Conservation (phyloP, 2,797 vertebrate genomes). For the Melanogrammus aeglefinus region DNA sequence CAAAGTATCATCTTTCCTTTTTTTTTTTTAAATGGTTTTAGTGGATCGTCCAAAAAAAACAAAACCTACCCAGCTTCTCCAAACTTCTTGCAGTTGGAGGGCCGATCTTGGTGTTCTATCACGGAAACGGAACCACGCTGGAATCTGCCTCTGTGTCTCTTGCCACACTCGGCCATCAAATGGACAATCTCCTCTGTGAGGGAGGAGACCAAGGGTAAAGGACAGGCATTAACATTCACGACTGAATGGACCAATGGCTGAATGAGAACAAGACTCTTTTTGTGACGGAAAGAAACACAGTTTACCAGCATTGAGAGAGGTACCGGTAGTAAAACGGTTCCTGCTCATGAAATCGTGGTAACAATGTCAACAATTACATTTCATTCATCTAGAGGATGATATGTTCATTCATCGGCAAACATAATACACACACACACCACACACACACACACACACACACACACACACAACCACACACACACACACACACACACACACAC, state of each 20-base stretch:
- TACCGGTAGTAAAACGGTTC: not conserved
- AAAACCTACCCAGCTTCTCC: constrained; percentile 81
- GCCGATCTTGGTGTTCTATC: constrained; percentile 81
- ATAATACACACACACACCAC: not conserved
- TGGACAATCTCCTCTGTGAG: constrained; percentile 65
- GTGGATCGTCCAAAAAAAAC: not conserved
- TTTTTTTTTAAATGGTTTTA: not conserved
- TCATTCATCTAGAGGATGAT: too few relatives aligned
- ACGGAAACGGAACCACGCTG: constrained; percentile 85
- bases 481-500: too few relatives aligned
- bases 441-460: not conserved
- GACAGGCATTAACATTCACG: not conserved
- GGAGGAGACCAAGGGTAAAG: not conserved
- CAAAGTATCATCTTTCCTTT: not conserved
- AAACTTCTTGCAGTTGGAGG: constrained; percentile 85
- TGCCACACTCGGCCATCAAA: constrained; percentile 73
- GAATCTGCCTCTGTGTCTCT: constrained; percentile 79
- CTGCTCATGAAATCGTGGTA: not conserved
- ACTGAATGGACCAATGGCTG: not conserved
- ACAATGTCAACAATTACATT: not conserved
- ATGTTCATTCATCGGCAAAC: not conserved
- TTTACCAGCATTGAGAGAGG: not conserved
- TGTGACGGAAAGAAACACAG: not conserved
- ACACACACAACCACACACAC: too few relatives aligned
- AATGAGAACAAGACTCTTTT: not conserved